Evolutionary conservation across 2,113 vertebrate species (phyloP).

Genomic region (Cathartes aura): DNA sequence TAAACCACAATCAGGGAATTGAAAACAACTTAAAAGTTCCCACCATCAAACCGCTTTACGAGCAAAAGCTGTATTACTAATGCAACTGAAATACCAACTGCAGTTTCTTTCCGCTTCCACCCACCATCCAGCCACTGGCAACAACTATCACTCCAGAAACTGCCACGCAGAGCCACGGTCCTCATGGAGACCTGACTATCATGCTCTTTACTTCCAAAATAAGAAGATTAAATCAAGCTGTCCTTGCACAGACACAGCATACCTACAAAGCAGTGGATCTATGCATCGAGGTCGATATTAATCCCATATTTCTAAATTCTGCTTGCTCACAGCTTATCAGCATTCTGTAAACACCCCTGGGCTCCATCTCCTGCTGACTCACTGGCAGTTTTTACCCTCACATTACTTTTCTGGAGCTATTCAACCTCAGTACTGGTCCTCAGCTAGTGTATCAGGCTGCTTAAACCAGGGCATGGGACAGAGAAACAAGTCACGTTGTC

Average conservation of each 20-base stretch:
- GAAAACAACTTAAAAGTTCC: not conserved
- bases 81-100: not conserved
- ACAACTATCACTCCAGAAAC: not conserved
- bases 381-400: not conserved
- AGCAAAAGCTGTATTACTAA: not conserved
- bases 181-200: not conserved
- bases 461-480: not conserved
- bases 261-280: not conserved
- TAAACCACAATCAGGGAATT: not conserved
- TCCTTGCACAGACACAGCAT: not conserved
- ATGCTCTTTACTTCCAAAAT: not conserved
- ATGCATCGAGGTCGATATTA: accelerated
- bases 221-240: not conserved
- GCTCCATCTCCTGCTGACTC: not conserved
- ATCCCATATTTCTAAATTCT: not conserved
- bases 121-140: not conserved
- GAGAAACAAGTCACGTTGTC: accelerated
- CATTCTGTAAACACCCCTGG: not conserved
- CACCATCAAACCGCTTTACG: not conserved
- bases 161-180: not conserved
- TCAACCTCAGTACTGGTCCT: not conserved
- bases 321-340: not conserved
- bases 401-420: not conserved
- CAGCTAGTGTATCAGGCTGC: not conserved
- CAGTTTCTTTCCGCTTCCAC: not conserved